These are phyloP conservation scores for Drepana arcuata DNA, from an alignment of 1,140 invertebrate species.

Conservation along the genomic window DNA sequence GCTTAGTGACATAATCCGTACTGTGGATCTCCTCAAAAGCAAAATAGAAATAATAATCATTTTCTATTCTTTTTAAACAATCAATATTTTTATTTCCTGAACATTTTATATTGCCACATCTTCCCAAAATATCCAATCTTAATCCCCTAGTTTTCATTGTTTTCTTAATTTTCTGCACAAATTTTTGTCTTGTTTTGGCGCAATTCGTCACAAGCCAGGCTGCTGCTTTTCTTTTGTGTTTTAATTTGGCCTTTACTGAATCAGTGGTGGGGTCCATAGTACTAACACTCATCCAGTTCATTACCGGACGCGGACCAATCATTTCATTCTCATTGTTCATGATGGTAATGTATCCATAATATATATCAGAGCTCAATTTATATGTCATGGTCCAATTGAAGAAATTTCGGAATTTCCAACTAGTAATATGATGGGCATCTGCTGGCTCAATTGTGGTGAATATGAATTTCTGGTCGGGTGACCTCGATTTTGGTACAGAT, in stretches of 20 bases:
- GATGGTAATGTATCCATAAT: conserved; percentile 68
- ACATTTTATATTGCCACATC: conserved; percentile 67
- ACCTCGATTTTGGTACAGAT: conserved; percentile 26
- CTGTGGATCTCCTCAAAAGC: conserved; percentile 78
- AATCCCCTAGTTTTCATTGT: conserved; percentile 53
- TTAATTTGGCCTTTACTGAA: conserved; percentile 41
- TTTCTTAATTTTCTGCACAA: conserved; percentile 71
- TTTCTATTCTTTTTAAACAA: conserved; percentile 54
- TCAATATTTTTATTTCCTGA: conserved; percentile 15
- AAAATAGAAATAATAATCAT: conserved; percentile 78
- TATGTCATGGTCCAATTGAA: conserved; percentile 81
- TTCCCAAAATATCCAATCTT: conserved; percentile 78
- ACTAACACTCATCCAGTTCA: conserved; percentile 44
- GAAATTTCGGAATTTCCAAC: conserved; percentile 38
- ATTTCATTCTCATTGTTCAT: conserved; percentile 35
- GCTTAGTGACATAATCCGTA: conserved; percentile 77
- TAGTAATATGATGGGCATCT: conserved; percentile 46
- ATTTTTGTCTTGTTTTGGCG: conserved; percentile 65
- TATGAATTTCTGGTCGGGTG: conserved; percentile 44
- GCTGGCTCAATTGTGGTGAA: conserved; percentile 55
- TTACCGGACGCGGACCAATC: conserved; percentile 39
- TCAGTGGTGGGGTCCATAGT: conserved; percentile 46
- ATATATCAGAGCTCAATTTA: conserved; percentile 75
- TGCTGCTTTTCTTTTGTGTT: conserved; percentile 64
- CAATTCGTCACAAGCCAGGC: conserved; percentile 82